Evolutionary conservation across 2,113 vertebrate genomes (phyloP).

Genomic region (Mirza zaza): DNA sequence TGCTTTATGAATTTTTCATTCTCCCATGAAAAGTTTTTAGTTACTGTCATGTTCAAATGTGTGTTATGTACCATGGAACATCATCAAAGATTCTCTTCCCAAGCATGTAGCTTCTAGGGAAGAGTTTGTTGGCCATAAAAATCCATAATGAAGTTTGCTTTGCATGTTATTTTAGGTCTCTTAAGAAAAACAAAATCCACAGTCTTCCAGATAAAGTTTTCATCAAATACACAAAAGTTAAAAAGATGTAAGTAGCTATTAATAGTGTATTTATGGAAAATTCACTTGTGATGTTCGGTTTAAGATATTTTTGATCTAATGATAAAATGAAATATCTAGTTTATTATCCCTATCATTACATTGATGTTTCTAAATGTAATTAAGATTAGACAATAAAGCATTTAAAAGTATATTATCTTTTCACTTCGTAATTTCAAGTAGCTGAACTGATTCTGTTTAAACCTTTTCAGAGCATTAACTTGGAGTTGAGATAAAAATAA

Average conservation of each 20-base stretch:
- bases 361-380: constrained; percentile 32
- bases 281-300: not conserved
- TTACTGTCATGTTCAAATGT: not conserved
- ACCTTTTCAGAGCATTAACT: not conserved
- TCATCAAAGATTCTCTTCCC: not conserved
- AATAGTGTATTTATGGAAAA: not conserved
- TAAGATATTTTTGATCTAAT: constrained; percentile 24
- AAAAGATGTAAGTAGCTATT: constrained; percentile 85
- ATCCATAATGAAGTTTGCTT: constrained; percentile 45
- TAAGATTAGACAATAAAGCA: constrained; percentile 26
- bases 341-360: not conserved
- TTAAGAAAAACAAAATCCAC: constrained; percentile 84
- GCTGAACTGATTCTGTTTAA: constrained; percentile 29
- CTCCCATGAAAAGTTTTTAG: not conserved
- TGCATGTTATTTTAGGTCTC: constrained; percentile 81
- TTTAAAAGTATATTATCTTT: not conserved
- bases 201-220: constrained; percentile 85
- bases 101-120: not conserved
- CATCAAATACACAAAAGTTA: constrained; percentile 81
- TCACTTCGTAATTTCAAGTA: constrained; percentile 32
- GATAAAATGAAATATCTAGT: constrained; percentile 26
- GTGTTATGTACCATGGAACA: not conserved
- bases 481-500: not conserved
- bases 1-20: not conserved
- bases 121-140: constrained; percentile 12